Conservation (phyloP, 1,140 invertebrate species). For the Charaxes varanes region DNA sequence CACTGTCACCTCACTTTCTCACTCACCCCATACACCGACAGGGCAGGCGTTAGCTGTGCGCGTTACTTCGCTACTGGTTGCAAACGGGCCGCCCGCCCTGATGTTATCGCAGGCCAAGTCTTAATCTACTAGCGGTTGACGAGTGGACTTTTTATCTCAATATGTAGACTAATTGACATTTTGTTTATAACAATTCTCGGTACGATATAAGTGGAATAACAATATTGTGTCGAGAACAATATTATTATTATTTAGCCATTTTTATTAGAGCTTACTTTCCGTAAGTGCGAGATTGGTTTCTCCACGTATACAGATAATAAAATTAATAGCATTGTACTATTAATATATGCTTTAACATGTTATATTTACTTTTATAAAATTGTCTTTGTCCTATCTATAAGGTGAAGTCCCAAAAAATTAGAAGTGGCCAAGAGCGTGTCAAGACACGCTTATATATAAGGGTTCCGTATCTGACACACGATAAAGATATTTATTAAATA, state of each 20-base stretch:
- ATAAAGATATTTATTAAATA: no score
- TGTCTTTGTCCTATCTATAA: no score
- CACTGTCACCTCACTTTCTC: slow-evolving; percentile 1
- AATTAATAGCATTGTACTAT: no score
- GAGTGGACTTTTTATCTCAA: slow-evolving; percentile 14
- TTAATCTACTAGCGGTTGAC: slow-evolving; percentile 24
- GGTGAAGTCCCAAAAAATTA: no score
- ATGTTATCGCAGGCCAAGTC: slow-evolving; percentile 42
- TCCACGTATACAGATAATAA: no score
- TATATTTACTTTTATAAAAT: no score
- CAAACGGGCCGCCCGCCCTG: slow-evolving; percentile 39
- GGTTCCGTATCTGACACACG: no score
- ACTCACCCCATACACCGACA: slow-evolving; percentile 4
- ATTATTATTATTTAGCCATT: neutral
- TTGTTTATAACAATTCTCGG: slow-evolving; percentile 6
- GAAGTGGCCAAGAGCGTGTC: no score
- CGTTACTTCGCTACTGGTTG: slow-evolving; percentile 32
- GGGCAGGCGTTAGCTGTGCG: slow-evolving; percentile 30
- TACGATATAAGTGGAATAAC: slow-evolving; percentile 4
- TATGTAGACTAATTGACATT: slow-evolving; percentile 15
- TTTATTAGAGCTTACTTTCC: no score
- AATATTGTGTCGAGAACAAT: neutral
- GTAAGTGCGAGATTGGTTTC: no score
- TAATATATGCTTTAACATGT: no score
- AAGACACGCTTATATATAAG: no score